Evolutionary conservation across 2,888 invertebrate genomes (phyloP), one percentile per base, ranked within the genome.

Genomic region (Philereme transversata): DNA sequence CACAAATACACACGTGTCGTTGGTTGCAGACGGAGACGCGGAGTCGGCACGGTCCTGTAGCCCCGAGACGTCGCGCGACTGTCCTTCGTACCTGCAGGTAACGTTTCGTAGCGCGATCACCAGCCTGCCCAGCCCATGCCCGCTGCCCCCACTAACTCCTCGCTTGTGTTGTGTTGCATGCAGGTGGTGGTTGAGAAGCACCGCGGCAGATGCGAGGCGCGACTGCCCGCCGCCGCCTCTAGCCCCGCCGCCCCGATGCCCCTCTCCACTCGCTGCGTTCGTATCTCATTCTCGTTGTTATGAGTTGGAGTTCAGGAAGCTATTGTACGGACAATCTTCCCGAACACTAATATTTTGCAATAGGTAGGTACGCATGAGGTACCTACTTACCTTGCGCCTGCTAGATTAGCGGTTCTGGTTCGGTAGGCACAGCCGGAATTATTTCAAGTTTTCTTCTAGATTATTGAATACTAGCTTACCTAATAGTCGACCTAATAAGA

Each of bases 171-270:
- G 7, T 3, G n/a, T 5, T 44, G 5, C 36, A 8, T 34, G 38
- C 52, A 63, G 61, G 68, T 68, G 60, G 63, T 65, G 55, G 68
- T 60, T 8, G 61, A 68, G 61, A 63, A 63, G 50, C 67, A 67
- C 55, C 59, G 58, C 9, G 46, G 47, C 46, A 8, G 40, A 6
- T 8, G 40, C 40, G 4, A 40, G 8, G 40, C 40, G 7, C 60
- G 44, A 52, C 49, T 22, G 38, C 40, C 38, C 54, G 58, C 53
- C 54, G 9, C 33, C 44, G 47, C 54, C 56, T 5, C 57, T 38
- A 7, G n/a, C 45, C 33, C 62, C 44, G 8, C 43, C 11, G 11
- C 45, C 9, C 33, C 54, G 8, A 4, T 7, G 40, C 6, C 6
- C 6, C 10, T 10, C 43, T 5, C 54, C 47, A 9, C 43, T 5